Evolutionary conservation across 1,140 invertebrate species (phyloP), one percentile per base, ranked within the genome.

Genomic region (Amyelois transitella): DNA sequence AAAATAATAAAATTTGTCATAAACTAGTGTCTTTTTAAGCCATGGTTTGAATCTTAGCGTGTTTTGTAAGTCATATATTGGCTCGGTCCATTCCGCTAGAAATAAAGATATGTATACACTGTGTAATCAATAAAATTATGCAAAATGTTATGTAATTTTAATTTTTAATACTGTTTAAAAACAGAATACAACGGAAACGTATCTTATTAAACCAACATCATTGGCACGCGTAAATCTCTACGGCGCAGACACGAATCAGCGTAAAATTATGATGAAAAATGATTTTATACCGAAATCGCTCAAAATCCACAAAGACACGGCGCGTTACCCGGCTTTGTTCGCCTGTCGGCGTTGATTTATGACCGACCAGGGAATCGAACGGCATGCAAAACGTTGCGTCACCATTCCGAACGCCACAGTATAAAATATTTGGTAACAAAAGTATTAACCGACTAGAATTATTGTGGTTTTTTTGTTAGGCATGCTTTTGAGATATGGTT

Each of bases 291-390:
- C 81, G 64, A 74, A 82, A 85, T 83, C 80, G 78, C 66, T 84
- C 77, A 86, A 86, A 86, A 84, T 84, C 78, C 77, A 87, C 84
- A 83, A 77, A 83, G 84, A 87, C 84, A 87, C 77, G 84, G 77
- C 74, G 80, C 78, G 84, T 87, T 85, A 84, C 77, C 62, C 81
- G 75, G 81, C 84, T 84, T 87, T 87, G 83, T 87, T 71, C 75
- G 80, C 78, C 60, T 87, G 84, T 85, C 84, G 66, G 63, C 61
- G 63, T 32, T 84, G 80, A 85, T 85, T 84, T 80, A 87, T 77
- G 43, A 62, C 60, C 61, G 51, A 57, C 21, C 53, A 63, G 66
- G 75, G 72, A 74, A 70, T 73, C 72, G 72, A 75, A 77, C 66
- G 55, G 58, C 83, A 78, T 85, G 81, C 83, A 85, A 85, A 87